A percentile compares a stretch with the other conserved stretches of the same genome.
phyloP scores from a whole-genome alignment of 2,797 vertebrate genomes.

The Cossypha dichroa region DNA sequence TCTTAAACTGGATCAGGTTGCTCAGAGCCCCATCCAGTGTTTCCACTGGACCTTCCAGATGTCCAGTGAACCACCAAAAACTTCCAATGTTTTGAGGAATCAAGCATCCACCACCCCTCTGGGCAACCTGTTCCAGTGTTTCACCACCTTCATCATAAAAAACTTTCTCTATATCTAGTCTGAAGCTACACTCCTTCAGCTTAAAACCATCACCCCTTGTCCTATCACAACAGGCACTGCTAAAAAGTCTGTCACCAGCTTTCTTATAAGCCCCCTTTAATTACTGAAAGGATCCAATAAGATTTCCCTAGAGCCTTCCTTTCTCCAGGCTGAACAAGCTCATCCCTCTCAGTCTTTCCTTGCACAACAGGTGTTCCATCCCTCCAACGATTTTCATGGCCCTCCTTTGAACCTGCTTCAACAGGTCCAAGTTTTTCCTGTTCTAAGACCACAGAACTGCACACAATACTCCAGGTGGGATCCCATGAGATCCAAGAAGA shows the following conservation, averaged over 20 bases:
- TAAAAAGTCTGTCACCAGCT: not conserved
- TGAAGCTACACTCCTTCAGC: not conserved
- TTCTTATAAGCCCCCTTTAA: not conserved
- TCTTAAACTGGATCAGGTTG: not conserved
- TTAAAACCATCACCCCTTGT: not conserved
- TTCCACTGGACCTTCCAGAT: not conserved
- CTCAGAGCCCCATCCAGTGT: accelerated
- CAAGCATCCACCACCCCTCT: not conserved
- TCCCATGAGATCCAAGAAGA: not conserved
- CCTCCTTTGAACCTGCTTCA: not conserved
- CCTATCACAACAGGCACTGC: not conserved
- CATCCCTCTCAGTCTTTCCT: not conserved
- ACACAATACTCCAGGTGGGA: not conserved
- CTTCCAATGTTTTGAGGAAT: not conserved
- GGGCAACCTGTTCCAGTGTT: not conserved
- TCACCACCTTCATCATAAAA: accelerated
- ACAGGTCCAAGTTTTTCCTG: not conserved
- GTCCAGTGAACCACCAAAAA: not conserved
- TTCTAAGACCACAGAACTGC: not conserved
- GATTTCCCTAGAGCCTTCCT: not conserved
- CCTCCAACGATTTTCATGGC: not conserved
- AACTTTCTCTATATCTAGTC: not conserved
- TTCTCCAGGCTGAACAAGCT: not conserved
- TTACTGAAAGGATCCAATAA: not conserved
- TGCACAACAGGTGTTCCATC: not conserved